Base-by-base conservation (phyloP, 2,113 vertebrate species). In the Tursiops truncatus region DNA sequence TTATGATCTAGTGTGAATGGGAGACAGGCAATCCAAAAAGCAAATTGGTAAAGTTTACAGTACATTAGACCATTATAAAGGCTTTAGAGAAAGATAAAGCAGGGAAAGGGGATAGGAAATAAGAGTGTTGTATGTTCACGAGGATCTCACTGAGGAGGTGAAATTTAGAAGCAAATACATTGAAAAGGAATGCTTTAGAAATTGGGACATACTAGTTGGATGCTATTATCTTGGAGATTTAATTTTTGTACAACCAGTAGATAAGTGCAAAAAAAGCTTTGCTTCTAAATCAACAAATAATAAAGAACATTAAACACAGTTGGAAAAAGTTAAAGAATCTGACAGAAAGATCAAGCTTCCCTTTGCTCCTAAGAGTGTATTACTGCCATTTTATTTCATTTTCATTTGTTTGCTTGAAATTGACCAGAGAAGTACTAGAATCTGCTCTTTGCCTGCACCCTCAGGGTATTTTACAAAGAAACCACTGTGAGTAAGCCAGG, bases 391-490 rank as follows among this genome's bases (percentile, higher is more conserved):
- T 95, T 17, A 95, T 97, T 90, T 88, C 41, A 89, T 96, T 97
- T 97, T 96, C 58, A 74, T 88, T 94, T 91, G 77, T 94, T 96
- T 96, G n/a, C 81, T 97, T 93, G 73, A 73, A 91, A 97, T 38
- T 96, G 65, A 96, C 56, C 65, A 88, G 79, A 98, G 60, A 50
- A 94, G 18, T 73, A 36, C 33, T 62, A 84, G 91, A 97, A 77
- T 53, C 13, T 77, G 20, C 3, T 82, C 38, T 20, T 93, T 97
- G 21, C 58, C 74, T 88, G 65, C 1, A 58, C 67, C 96, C 89
- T 89, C 79, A 88, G 94, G 95, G 3, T 83, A 63, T 53, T 97
- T 95, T 89, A 67, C 62, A 97, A 83, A 81, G 73, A 68, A 94
- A 83, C 33, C 33, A 97, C 65, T 97, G 17, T 44, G 70, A 87